Base-by-base conservation (phyloP, 2,797 vertebrate species). In the Melopsittacus undulatus region DNA sequence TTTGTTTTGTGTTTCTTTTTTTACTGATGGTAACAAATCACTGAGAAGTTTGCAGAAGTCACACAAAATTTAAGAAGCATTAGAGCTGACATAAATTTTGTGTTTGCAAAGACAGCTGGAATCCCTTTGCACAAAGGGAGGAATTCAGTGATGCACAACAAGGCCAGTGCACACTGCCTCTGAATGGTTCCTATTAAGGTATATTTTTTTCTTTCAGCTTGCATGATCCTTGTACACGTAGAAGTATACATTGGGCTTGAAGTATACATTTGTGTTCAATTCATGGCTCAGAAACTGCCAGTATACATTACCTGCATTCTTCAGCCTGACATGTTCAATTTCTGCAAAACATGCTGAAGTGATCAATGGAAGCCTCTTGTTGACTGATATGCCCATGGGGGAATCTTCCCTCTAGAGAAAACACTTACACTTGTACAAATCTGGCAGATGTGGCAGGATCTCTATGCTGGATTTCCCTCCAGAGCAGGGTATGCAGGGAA, bases 51-150 rank as follows among this genome's bases (percentile, higher is more conserved):
- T 95, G 56, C 80, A 56, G 77, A 89, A 83, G 82, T 84, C 79
- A 93, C 7, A 1, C 49, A 95, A 77, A 96, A 89, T 79, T 95
- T 84, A 93, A 94, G 88, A 94, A 88, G 89, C 93, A 66, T 96
- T 92, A 95, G 57, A 89, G 57, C 56, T 94, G 87, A 95, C 87
- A 87, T 48, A 85, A 74, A 92, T 69, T 63, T 92, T 49, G 23
- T 36, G 52, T 95, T 95, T 97, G 56, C 84, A 87, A 89, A 94
- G 90, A 80, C 73, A 95, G 88, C 81, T 90, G 83, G 94, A 97
- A 90, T 95, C 70, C 68, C 87, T 92, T 94, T 73, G 14, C 29
- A 70, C 27, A 46, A 76, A 91, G 40, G 57, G 74, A 82, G 36
- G 64, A 92, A 77, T 59, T 92, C 76, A 90, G 76, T 80, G 90